Conservation (phyloP, 2,113 vertebrate genomes). For the Melanerpes formicivorus region DNA sequence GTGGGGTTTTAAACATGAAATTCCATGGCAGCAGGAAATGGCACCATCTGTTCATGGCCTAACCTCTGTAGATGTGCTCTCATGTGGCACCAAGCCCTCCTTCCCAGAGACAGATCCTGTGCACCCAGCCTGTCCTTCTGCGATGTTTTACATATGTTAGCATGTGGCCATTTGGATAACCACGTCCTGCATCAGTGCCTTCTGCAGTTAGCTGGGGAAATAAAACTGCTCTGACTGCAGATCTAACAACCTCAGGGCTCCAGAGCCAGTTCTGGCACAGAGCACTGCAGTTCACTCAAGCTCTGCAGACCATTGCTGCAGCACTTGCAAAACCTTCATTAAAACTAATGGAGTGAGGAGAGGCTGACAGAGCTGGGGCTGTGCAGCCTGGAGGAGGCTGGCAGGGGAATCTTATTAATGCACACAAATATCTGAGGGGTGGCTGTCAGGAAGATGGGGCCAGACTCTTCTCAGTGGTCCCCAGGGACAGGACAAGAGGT, state of each 20-base stretch:
- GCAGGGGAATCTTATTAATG: too few species aligned
- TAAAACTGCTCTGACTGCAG: conserved; percentile 10
- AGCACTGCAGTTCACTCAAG: conserved; percentile 5
- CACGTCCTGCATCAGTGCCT: conserved; percentile 8
- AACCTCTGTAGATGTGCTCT: background rate
- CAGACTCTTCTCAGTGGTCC: too few species aligned
- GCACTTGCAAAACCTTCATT: conserved; percentile 12
- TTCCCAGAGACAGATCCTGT: conserved; percentile 20
- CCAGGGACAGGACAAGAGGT: too few species aligned
- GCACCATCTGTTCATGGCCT: conserved; percentile 13
- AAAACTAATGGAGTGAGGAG: conserved; percentile 15
- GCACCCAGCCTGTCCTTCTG: conserved; percentile 17
- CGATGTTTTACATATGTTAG: conserved; percentile 49
- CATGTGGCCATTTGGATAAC: conserved; percentile 29
- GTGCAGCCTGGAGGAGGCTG: too few species aligned
- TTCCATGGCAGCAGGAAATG: background rate
- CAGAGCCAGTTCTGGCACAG: background rate
- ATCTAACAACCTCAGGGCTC: conserved; percentile 18
- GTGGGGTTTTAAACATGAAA: background rate
- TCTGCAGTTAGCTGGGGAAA: conserved; percentile 49
- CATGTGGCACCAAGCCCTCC: conserved; percentile 30
- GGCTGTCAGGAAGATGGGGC: too few species aligned
- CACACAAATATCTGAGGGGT: too few species aligned
- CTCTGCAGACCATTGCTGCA: conserved; percentile 17
- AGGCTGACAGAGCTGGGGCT: too few species aligned